phyloP scores from a whole-genome alignment of 2,113 vertebrate genomes.

The Macquaria ambigua region DNA sequence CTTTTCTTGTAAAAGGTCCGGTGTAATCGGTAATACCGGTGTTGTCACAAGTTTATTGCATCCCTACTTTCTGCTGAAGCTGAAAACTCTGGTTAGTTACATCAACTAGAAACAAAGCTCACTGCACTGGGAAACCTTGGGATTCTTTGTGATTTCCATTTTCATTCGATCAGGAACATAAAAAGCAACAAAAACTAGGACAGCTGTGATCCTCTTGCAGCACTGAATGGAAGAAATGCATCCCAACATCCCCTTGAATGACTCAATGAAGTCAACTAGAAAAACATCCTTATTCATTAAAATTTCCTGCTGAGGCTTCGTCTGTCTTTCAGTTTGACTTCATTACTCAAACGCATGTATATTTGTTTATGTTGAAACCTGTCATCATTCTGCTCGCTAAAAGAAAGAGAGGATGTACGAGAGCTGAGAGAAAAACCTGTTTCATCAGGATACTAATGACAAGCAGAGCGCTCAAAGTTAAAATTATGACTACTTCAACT shows the following conservation, averaged over 20 bases:
- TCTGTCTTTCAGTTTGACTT: constrained; percentile 10
- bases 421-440: constrained; percentile 18
- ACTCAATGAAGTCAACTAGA: not conserved
- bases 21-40: too few species aligned
- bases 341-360: not conserved
- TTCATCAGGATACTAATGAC: constrained; percentile 26
- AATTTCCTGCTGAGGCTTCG: constrained; percentile 11
- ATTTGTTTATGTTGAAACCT: constrained; percentile 8
- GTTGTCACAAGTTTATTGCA: too few species aligned
- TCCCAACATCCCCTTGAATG: constrained; percentile 8
- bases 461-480: not conserved
- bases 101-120: constrained; percentile 29
- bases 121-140: constrained; percentile 22
- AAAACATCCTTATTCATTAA: constrained; percentile 12
- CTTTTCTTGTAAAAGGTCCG: too few species aligned
- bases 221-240: constrained; percentile 1
- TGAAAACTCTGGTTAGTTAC: constrained; percentile 36
- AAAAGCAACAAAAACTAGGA: constrained; percentile 30
- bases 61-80: constrained; percentile 1
- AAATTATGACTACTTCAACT: constrained; percentile 49
- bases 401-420: not conserved
- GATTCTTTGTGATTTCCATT: constrained; percentile 46
- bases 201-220: constrained; percentile 26
- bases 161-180: constrained; percentile 30
- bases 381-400: not conserved